Evolutionary conservation across 2,888 invertebrate genomes (phyloP).

Genomic region (Phalangium opilio): DNA sequence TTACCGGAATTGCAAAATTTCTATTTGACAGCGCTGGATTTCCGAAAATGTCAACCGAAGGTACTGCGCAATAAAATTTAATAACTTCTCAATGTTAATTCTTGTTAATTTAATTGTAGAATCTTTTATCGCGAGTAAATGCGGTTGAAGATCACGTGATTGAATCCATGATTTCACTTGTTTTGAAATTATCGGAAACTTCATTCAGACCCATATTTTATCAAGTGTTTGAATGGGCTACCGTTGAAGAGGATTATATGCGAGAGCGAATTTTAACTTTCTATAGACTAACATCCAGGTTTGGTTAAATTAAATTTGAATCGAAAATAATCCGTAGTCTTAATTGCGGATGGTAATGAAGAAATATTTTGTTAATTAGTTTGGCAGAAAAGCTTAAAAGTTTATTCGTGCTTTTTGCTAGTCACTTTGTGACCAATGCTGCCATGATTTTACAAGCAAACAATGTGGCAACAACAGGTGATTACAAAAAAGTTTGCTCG

Average conservation of each 20-base stretch:
- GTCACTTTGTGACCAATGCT: conserved; percentile 60
- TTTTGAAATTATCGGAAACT: conserved; percentile 74
- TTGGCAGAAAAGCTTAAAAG: conserved; percentile 65
- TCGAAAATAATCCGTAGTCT: too few species aligned
- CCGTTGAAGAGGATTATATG: conserved; percentile 37
- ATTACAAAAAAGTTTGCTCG: background rate
- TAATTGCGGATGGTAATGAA: too few species aligned
- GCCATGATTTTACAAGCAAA: conserved; percentile 50
- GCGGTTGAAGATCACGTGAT: conserved; percentile 40
- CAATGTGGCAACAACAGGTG: conserved; percentile 42
- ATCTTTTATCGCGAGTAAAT: background rate
- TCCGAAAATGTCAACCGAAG: conserved; percentile 18
- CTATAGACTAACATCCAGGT: conserved; percentile 9
- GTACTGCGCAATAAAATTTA: background rate
- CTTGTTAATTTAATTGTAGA: background rate
- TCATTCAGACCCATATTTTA: conserved; percentile 76
- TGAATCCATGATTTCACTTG: conserved; percentile 57
- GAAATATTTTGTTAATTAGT: conserved; percentile 33
- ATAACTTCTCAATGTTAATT: background rate
- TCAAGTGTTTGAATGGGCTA: conserved; percentile 55
- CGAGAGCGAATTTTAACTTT: conserved; percentile 16
- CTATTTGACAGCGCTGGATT: conserved; percentile 44
- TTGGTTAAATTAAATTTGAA: background rate
- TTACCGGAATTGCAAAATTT: conserved; percentile 54
- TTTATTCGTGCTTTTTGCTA: conserved; percentile 76